These are phyloP conservation scores for Cryptomyrus ogoouensis DNA, from an alignment of 2,113 vertebrate species.

Conservation along the genomic window DNA sequence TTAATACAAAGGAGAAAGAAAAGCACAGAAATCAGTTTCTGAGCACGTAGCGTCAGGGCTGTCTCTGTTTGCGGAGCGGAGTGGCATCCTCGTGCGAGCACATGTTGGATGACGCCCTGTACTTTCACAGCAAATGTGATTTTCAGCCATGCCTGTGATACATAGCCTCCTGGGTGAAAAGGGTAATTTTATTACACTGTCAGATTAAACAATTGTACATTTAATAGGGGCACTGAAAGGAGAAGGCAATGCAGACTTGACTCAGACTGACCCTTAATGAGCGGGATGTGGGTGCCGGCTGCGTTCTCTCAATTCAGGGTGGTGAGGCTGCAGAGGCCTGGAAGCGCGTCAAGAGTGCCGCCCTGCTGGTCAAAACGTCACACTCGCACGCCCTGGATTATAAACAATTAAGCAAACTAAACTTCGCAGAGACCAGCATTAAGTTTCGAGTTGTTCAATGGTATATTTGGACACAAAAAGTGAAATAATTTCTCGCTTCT, in stretches of 20 bases:
- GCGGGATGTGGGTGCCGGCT: neutral
- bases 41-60: neutral
- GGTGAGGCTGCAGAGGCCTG: slow-evolving; percentile 16
- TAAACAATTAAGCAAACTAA: neutral
- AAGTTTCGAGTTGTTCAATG: neutral
- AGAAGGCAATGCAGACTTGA: slow-evolving; percentile 25
- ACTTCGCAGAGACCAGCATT: neutral
- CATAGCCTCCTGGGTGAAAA: slow-evolving; percentile 35
- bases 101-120: neutral
- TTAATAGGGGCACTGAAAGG: slow-evolving; percentile 35
- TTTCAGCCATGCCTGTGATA: slow-evolving; percentile 34
- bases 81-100: neutral
- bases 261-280: slow-evolving; percentile 19
- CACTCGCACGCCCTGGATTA: neutral
- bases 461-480: neutral
- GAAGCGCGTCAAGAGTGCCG: neutral
- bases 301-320: neutral
- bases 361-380: neutral
- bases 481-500: neutral
- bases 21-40: neutral
- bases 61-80: neutral
- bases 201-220: slow-evolving; percentile 42
- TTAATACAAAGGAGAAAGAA: neutral
- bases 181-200: slow-evolving; percentile 50
- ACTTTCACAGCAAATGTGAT: slow-evolving; percentile 19